These are phyloP conservation scores for Parnassius mnemosyne DNA, from an alignment of 2,888 invertebrate species.

Conservation along the genomic window DNA sequence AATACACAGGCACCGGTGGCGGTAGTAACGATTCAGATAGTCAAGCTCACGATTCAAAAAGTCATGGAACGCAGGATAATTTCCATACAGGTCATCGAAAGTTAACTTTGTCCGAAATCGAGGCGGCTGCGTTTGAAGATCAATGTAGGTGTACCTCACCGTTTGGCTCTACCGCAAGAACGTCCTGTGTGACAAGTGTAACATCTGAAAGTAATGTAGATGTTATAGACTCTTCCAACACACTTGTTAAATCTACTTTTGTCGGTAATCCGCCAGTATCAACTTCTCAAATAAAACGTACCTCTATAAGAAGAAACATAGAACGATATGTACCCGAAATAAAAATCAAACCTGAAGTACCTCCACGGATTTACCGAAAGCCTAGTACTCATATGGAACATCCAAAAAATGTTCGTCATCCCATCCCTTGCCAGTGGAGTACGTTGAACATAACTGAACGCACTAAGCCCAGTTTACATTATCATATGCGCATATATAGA, in stretches of 20 bases:
- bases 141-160: slow-evolving; percentile 87
- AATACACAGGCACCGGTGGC: slow-evolving; percentile 48
- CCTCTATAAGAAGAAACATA: slow-evolving; percentile 70
- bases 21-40: slow-evolving; percentile 63
- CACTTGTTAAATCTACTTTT: slow-evolving; percentile 75
- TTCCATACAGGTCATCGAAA: slow-evolving; percentile 60
- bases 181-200: slow-evolving; percentile 81
- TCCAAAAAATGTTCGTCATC: slow-evolving; percentile 72
- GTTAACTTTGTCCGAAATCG: slow-evolving; percentile 79
- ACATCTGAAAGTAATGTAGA: slow-evolving; percentile 80
- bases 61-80: slow-evolving; percentile 52
- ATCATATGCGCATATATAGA: slow-evolving; percentile 75
- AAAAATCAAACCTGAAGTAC: slow-evolving; percentile 68
- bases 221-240: slow-evolving; percentile 75
- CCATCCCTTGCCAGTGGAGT: slow-evolving; percentile 69
- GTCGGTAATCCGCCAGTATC: slow-evolving; percentile 67
- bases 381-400: slow-evolving; percentile 71
- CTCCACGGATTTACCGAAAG: slow-evolving; percentile 69
- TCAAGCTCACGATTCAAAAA: slow-evolving; percentile 62
- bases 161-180: slow-evolving; percentile 86
- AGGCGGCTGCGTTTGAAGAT: slow-evolving; percentile 82
- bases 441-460: slow-evolving; percentile 73
- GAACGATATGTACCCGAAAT: slow-evolving; percentile 69
- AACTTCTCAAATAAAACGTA: slow-evolving; percentile 73
- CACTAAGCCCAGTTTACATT: slow-evolving; percentile 72